Base-by-base conservation (phyloP, 2,888 invertebrate genomes). In the Elysia crispata region DNA sequence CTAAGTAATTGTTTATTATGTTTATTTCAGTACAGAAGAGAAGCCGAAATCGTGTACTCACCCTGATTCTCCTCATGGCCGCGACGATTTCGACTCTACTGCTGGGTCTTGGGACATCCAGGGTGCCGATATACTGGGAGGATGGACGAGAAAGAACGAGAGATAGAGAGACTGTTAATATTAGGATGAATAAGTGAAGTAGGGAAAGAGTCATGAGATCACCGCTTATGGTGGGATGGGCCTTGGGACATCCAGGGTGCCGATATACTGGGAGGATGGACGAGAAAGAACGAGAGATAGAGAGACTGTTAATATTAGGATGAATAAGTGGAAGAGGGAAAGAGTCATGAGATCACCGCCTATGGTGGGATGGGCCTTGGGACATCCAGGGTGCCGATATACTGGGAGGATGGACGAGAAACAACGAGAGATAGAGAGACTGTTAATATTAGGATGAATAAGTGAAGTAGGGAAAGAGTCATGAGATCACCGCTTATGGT, bases 71-170 rank as follows among this genome's bases (percentile, higher is more conserved):
- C 83, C 99, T 95, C 99, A 99, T 99, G 84, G 99, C 98, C 84
- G 98, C 98, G 81, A 99, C 99, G 92, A 99, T 99, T 94, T 99
- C 99, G 86, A 98, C 96, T 88, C 98, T 95, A 92, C 97, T 98
- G 86, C 97, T 96, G 49, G 99, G 99, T 86, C 98, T 94, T 25
- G 98, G 97, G 88, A 99, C 98, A 93, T 98, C 98, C 95, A 99
- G 95, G 85, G 97, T 97, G 86, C 99, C 99, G 92, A 99, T 98
- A 93, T 97, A 98, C 99, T 99, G 95, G 75, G 96, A 95, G 89
- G 92, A 92, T 92, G 76, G 83, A 81, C 78, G 57, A 18, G 70
- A 25, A 33, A 25, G 33, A 41, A 1, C 18, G n/a, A n/a, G n/a
- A n/a, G n/a, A n/a, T n/a, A n/a, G n/a, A 23, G 25, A 62, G 15